A percentile compares a stretch with the other conserved stretches of the same genome.
Conservation (phyloP, 2,797 vertebrate genomes). For the Coluber constrictor region DNA sequence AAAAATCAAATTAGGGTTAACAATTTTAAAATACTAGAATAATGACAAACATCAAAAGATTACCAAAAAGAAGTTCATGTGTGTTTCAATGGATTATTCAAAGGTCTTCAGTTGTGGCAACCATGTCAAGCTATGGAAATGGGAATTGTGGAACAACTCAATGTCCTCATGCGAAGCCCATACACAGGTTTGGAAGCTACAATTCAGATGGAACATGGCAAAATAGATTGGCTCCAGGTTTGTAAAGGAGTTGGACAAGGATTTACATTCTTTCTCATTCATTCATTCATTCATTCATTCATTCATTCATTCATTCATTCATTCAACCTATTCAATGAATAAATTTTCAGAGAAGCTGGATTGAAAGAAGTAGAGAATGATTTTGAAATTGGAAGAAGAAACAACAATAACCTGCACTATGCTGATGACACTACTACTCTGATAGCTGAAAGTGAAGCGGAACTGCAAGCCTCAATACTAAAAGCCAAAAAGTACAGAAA, state of each 20-base stretch:
- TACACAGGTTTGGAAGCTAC: neutral
- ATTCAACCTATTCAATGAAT: neutral
- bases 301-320: neutral
- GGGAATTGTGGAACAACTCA: neutral
- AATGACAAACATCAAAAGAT: neutral
- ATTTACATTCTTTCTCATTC: neutral
- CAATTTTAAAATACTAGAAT: neutral
- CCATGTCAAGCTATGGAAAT: neutral
- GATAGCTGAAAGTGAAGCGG: neutral
- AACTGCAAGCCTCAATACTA: neutral
- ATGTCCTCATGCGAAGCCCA: neutral
- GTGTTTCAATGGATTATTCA: neutral
- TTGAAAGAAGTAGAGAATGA: neutral
- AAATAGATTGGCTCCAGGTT: neutral
- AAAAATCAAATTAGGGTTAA: neutral
- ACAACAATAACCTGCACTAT: neutral
- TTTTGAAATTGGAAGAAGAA: neutral
- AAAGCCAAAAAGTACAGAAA: neutral
- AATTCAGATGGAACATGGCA: neutral
- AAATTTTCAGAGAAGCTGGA: neutral
- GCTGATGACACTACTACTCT: neutral
- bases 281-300: neutral
- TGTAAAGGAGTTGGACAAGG: neutral
- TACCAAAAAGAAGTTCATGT: neutral
- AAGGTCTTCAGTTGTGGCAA: neutral